A percentile compares a stretch with the other conserved stretches of the same genome.
Evolutionary conservation across 2,113 vertebrate species (phyloP).

Genomic region (Megalops atlanticus): DNA sequence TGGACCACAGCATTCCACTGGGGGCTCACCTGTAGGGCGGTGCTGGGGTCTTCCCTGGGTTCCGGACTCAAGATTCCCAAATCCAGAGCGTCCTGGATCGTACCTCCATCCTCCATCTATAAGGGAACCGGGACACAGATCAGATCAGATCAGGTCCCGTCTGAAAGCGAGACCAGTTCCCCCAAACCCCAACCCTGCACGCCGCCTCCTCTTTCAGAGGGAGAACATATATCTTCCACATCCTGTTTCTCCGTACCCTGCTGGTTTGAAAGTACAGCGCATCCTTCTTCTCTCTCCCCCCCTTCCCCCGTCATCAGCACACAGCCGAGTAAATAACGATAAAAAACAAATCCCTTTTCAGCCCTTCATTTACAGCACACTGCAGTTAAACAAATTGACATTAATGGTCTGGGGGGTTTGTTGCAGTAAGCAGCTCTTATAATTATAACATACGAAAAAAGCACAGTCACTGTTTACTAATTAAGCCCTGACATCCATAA

Average conservation of each 20-base stretch:
- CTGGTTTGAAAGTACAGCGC: no score
- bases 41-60: not conserved
- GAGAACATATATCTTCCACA: no score
- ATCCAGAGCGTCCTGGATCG: slow-evolving; percentile 8
- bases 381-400: slow-evolving; percentile 25
- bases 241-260: no score
- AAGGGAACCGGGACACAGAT: not conserved
- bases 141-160: not conserved
- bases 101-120: slow-evolving; percentile 26
- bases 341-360: slow-evolving; percentile 21
- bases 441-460: slow-evolving; percentile 36
- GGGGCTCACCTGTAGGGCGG: slow-evolving; percentile 20
- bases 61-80: slow-evolving; percentile 17
- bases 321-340: slow-evolving; percentile 5
- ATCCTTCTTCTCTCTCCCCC: no score
- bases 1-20: not conserved
- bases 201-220: no score
- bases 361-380: slow-evolving; percentile 8
- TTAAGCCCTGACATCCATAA: slow-evolving; percentile 16
- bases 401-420: slow-evolving; percentile 19
- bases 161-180: not conserved
- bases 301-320: not conserved
- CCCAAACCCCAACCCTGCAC: not conserved
- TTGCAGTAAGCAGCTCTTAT: slow-evolving; percentile 21
- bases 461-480: slow-evolving; percentile 14